phyloP scores from a whole-genome alignment of 2,113 vertebrate genomes.

The Himantopus leucocephalus region DNA sequence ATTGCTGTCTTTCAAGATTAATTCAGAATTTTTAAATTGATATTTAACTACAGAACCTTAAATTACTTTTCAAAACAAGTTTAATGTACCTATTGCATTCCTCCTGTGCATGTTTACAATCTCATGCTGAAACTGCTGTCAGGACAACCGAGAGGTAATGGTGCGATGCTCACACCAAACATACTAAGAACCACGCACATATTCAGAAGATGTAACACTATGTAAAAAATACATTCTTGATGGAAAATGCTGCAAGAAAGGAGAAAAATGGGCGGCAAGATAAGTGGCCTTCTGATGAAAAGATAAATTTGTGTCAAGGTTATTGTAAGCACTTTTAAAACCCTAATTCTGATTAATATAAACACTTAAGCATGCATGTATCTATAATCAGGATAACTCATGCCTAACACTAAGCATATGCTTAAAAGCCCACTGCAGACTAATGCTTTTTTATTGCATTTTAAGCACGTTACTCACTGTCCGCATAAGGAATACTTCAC shows the following conservation, averaged over 20 bases:
- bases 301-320: slow-evolving; percentile 5
- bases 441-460: background rate
- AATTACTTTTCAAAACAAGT: background rate
- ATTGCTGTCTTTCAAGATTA: background rate
- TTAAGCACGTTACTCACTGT: slow-evolving; percentile 4
- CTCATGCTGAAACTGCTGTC: background rate
- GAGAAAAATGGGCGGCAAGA: background rate
- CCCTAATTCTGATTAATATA: background rate
- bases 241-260: background rate
- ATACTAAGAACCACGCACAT: background rate
- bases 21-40: background rate
- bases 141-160: background rate
- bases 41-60: background rate
- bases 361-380: background rate
- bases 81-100: background rate
- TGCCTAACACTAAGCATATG: background rate
- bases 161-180: background rate
- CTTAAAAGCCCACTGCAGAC: slow-evolving; percentile 3
- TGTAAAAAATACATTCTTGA: background rate
- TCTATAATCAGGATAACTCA: background rate
- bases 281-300: background rate
- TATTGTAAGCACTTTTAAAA: background rate
- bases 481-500: background rate
- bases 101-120: background rate
- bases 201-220: background rate